A percentile compares a stretch with the other conserved stretches of the same genome.
Conservation (phyloP, 2,113 vertebrate genomes). For the Antechinus flavipes region DNA sequence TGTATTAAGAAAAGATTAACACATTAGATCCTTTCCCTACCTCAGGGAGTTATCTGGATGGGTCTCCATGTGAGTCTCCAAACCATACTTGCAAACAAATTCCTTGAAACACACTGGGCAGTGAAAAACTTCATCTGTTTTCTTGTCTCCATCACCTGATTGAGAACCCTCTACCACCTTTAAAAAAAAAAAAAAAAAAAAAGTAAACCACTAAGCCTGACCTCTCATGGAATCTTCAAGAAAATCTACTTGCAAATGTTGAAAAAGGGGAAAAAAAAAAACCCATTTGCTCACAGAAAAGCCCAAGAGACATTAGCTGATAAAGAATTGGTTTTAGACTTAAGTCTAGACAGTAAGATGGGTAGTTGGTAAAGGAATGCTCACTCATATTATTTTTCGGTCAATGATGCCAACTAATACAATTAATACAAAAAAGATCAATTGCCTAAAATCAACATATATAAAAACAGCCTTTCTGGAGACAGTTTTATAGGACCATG, state of each 20-base stretch:
- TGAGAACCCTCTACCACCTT: conserved; percentile 89
- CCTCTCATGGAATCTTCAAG: fast-evolving
- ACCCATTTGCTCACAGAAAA: no score
- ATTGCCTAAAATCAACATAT: neutral
- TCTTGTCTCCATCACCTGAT: conserved; percentile 81
- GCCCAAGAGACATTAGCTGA: no score
- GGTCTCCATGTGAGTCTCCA: conserved; percentile 95
- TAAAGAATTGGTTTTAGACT: neutral
- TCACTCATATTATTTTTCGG: neutral
- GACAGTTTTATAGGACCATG: neutral
- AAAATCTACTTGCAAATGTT: neutral
- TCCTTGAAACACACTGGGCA: conserved; percentile 96
- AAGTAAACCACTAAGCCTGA: neutral
- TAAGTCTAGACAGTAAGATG: neutral
- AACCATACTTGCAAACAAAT: conserved; percentile 92
- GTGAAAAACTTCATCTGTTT: conserved; percentile 88
- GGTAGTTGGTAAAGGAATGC: neutral
- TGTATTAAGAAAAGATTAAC: neutral
- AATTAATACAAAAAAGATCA: neutral
- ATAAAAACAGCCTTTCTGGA: neutral
- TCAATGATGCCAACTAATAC: neutral
- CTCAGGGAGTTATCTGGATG: conserved; percentile 94
- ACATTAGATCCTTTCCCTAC: conserved; percentile 76
- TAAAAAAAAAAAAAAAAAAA: neutral
- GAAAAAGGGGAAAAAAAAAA: no score